Conservation (phyloP, 2,888 invertebrate species). For the Lasioglossum pauxillum region DNA sequence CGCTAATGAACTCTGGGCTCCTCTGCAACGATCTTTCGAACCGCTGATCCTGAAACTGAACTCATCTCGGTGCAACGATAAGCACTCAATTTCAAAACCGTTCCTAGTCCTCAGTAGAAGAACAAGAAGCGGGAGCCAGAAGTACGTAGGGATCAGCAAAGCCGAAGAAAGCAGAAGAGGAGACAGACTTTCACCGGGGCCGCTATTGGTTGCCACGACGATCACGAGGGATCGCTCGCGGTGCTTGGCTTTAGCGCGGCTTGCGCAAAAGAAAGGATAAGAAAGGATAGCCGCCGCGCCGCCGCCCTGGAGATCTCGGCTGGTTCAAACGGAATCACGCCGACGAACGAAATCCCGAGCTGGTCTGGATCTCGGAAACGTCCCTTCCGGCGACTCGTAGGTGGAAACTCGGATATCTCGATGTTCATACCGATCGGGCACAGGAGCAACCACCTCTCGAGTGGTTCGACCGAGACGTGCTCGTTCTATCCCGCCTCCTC, state of each 20-base stretch:
- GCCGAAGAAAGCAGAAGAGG: constrained; percentile 36
- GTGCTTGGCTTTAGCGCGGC: constrained; percentile 29
- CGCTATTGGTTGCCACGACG: constrained; percentile 62
- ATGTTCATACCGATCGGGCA: constrained; percentile 54
- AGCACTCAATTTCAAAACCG: background rate
- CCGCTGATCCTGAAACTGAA: background rate
- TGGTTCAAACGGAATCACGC: constrained; percentile 71
- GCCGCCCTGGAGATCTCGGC: constrained; percentile 43
- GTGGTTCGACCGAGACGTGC: constrained; percentile 49
- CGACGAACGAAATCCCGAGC: constrained; percentile 72
- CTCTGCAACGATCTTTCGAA: background rate
- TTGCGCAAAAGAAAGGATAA: constrained; percentile 60
- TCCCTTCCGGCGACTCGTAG: constrained; percentile 76
- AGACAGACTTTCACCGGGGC: constrained; percentile 70
- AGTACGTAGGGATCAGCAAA: constrained; percentile 4
- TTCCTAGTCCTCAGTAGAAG: too few relatives aligned
- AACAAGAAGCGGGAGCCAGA: background rate
- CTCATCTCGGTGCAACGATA: background rate
- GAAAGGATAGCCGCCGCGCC: constrained; percentile 5
- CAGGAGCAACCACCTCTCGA: constrained; percentile 69
- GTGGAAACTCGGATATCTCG: constrained; percentile 70
- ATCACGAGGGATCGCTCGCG: constrained; percentile 65
- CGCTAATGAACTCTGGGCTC: background rate
- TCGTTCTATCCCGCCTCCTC: constrained; percentile 7
- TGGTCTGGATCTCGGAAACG: constrained; percentile 68